Conservation (phyloP, 2,113 vertebrate species). For the Pseudopipra pipra region DNA sequence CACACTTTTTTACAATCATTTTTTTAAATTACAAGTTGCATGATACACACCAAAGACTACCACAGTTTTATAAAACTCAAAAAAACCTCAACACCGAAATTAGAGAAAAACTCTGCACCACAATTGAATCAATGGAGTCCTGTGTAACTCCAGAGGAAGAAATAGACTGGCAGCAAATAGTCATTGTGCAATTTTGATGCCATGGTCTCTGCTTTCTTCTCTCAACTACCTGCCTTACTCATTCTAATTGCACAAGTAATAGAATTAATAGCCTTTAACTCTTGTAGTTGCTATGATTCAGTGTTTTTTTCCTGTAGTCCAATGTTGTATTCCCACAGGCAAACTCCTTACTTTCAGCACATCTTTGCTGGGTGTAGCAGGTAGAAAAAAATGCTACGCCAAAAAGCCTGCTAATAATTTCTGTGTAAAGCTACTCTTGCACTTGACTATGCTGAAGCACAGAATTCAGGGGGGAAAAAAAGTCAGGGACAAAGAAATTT, state of each 20-base stretch:
- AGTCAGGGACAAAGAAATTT: not conserved
- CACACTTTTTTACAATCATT: rapidly evolving
- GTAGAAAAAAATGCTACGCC: not conserved
- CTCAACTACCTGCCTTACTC: not conserved
- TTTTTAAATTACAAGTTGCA: not conserved
- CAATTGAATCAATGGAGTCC: not conserved
- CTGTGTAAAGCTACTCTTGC: not conserved
- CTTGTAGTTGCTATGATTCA: not conserved
- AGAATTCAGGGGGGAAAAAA: not conserved
- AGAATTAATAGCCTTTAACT: not conserved
- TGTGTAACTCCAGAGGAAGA: not conserved
- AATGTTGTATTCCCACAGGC: not conserved
- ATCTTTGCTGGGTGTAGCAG: not conserved
- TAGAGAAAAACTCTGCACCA: not conserved
- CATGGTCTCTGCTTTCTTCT: not conserved
- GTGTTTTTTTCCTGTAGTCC: not conserved
- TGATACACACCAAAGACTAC: not conserved
- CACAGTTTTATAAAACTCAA: not conserved
- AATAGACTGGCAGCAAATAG: not conserved
- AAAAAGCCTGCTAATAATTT: not conserved
- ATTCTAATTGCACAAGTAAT: not conserved
- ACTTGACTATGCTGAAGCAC: not conserved
- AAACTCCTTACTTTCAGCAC: not conserved
- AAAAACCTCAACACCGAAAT: not conserved
- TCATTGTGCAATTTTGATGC: not conserved